These are phyloP conservation scores for Gobius niger DNA, from an alignment of 2,113 vertebrate genomes.

Conservation along the genomic window DNA sequence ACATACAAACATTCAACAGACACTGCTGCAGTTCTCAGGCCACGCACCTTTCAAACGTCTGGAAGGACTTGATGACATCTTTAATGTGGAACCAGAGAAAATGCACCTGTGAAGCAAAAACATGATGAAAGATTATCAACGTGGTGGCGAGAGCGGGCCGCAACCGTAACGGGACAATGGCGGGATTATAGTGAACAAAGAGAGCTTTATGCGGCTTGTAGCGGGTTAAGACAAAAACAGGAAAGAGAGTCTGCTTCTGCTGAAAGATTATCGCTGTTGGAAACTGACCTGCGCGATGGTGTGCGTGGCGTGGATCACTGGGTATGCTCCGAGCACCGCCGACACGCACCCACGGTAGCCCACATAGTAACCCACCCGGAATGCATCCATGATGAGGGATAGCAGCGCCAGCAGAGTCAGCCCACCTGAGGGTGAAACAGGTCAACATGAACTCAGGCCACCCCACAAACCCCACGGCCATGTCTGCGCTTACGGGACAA, in stretches of 20 bases:
- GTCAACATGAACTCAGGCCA: not conserved
- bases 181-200: conserved; percentile 53
- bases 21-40: not conserved
- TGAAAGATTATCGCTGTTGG: conserved; percentile 52
- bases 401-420: conserved; percentile 89
- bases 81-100: conserved; percentile 97
- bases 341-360: conserved; percentile 89
- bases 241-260: not conserved
- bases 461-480: too few species aligned
- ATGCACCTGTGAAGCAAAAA: conserved; percentile 81
- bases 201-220: conserved; percentile 40
- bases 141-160: not conserved
- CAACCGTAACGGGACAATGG: conserved; percentile 27
- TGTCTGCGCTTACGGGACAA: too few species aligned
- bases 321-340: conserved; percentile 86
- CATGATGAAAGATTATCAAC: not conserved
- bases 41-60: conserved; percentile 92
- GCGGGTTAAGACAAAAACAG: conserved; percentile 37
- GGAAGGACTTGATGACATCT: conserved; percentile 93
- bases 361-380: conserved; percentile 91
- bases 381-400: conserved; percentile 89
- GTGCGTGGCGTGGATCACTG: conserved; percentile 85
- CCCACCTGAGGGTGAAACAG: conserved; percentile 76
- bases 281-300: conserved; percentile 89
- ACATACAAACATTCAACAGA: too few species aligned